These are phyloP conservation scores for Pyrrhia umbra DNA, from an alignment of 2,888 invertebrate genomes.

Conservation along the genomic window DNA sequence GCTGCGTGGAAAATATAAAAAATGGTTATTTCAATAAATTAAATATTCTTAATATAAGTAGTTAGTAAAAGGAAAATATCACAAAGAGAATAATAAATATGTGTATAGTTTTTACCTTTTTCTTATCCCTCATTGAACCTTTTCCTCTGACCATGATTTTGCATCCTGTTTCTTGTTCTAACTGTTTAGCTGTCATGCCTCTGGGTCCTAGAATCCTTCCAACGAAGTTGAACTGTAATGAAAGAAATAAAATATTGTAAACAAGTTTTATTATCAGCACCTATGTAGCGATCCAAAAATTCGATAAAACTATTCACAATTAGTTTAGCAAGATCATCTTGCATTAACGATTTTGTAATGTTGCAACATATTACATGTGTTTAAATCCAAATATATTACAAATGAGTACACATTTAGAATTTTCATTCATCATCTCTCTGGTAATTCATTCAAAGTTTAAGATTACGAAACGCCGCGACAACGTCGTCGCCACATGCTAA, in stretches of 20 bases:
- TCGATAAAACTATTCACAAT: not conserved
- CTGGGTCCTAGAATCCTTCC: conserved; percentile 99
- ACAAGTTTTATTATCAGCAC: not conserved
- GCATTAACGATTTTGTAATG: not conserved
- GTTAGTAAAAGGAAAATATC: conserved; percentile 37
- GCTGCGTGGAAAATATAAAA: conserved; percentile 59
- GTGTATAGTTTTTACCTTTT: conserved; percentile 94
- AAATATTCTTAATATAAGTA: conserved; percentile 8
- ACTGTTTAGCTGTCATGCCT: conserved; percentile 99
- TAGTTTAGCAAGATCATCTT: not conserved
- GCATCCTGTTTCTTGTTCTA: conserved; percentile 99
- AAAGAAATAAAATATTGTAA: conserved; percentile 68
- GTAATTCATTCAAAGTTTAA: conserved; percentile 56
- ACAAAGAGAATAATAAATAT: conserved; percentile 30
- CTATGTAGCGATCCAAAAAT: not conserved
- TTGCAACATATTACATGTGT: not conserved
- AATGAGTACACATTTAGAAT: conserved; percentile 6
- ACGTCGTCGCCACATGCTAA: conserved; percentile 58
- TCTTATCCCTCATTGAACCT: conserved; percentile 99
- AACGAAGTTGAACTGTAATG: conserved; percentile 99
- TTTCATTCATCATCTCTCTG: conserved; percentile 53
- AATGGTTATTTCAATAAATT: conserved; percentile 20
- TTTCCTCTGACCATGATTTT: conserved; percentile 99
- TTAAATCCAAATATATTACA: conserved; percentile 8
- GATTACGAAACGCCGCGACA: conserved; percentile 61